Percentiles rank a stretch among this genome's conserved stretches.
These are phyloP conservation scores for Alexandromys fortis DNA, from an alignment of 2,113 vertebrate genomes.

Conservation along the genomic window DNA sequence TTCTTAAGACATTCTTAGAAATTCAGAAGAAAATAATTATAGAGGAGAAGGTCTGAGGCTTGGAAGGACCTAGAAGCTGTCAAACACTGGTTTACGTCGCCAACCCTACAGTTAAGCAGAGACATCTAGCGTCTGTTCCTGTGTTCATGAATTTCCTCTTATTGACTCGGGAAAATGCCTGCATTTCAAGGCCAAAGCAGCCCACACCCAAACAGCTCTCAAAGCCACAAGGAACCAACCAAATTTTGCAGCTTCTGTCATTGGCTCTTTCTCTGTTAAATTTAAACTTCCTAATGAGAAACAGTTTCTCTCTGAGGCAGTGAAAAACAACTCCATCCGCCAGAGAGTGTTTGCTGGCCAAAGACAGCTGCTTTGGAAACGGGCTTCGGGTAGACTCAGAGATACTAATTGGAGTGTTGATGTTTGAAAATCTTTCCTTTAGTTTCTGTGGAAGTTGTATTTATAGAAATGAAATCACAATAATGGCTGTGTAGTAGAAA, in stretches of 20 bases:
- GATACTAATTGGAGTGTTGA: constrained; percentile 43
- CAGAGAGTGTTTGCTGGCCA: neutral
- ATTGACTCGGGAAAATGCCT: neutral
- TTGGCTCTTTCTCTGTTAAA: neutral
- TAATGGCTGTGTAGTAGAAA: neutral
- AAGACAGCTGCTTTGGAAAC: constrained; percentile 46
- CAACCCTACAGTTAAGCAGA: neutral
- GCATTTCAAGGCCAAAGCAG: constrained; percentile 18
- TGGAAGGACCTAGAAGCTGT: neutral
- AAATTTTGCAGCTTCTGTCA: constrained; percentile 39
- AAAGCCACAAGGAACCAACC: neutral
- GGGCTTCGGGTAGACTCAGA: neutral
- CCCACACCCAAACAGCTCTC: neutral
- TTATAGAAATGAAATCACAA: neutral
- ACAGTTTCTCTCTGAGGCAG: neutral
- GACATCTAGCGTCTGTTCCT: neutral
- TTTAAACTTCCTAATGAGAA: constrained; percentile 47
- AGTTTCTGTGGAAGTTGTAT: constrained; percentile 37
- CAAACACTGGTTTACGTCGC: neutral
- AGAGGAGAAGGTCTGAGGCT: neutral
- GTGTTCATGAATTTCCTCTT: neutral
- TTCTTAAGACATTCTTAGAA: neutral
- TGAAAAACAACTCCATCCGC: constrained; percentile 33
- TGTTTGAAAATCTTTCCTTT: constrained; percentile 46
- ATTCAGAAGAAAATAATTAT: neutral